Base-by-base conservation (phyloP, 2,888 invertebrate genomes). In the Malthinus flaveolus region DNA sequence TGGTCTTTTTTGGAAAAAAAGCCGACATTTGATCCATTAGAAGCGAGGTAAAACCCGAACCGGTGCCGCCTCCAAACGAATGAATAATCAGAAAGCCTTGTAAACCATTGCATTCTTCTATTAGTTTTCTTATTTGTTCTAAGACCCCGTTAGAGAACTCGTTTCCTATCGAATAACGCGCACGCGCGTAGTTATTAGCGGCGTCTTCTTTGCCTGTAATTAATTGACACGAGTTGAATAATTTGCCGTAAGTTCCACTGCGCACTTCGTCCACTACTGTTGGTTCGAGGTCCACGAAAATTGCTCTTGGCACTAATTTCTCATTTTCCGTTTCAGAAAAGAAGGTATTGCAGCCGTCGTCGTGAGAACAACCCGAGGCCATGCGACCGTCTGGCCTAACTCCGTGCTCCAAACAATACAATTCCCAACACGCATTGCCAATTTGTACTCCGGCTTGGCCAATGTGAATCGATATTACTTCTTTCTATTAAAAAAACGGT, bases 131-230 rank as follows among this genome's bases (percentile, higher is more conserved):
- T 56, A 89, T 81, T 33, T 89, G 79, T 68, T 87, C 84, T 75
- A 86, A 82, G 1, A 87, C 87, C 1, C 85, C 83, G 85, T 49
- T 90, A 84, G 47, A 89, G 83, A 72, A 90, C 89, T 39, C 87
- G 86, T 50, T 49, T 15, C 61, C 56, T 34, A 56, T 86, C 50
- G 91, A 88, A 78, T 91, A 90, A 73, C 90, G 90, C 3, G 93
- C 91, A 23, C 92, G 84, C 1, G 92, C 92, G 73, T 91, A 92
- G 79, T 92, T 92, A 76, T 92, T 92, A 9, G 92, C 92, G 1
- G 92, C 91, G 75, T 91, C 91, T 74, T 91, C 91, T 73, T 91
- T 91, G 60, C 91, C 91, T 3, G 85, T 87, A 69, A 92, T 90
- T 67, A 93, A 78, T 75, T 92, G 91, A 68, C 91, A 91, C 0